These are phyloP conservation scores for Melieria omissa DNA, from an alignment of 2,888 invertebrate genomes.

Conservation along the genomic window DNA sequence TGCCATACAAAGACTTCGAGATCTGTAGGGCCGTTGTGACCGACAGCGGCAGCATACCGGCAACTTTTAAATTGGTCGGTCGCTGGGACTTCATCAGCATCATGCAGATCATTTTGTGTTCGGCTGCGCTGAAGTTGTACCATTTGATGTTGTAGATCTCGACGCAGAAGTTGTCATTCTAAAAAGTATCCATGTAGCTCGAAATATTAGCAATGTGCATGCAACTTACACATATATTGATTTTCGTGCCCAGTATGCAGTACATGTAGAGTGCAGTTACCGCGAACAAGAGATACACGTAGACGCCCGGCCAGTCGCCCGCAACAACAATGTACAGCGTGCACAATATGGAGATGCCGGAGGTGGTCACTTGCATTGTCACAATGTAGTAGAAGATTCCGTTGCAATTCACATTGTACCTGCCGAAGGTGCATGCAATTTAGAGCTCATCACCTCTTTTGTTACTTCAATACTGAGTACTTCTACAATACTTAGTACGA, in stretches of 20 bases:
- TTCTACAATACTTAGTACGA: background rate
- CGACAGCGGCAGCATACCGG: constrained; percentile 45
- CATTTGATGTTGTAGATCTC: constrained; percentile 47
- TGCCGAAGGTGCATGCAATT: background rate
- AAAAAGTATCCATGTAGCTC: background rate
- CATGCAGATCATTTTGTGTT: constrained; percentile 43
- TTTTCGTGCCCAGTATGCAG: constrained; percentile 52
- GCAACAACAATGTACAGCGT: constrained; percentile 44
- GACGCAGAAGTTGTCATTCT: constrained; percentile 46
- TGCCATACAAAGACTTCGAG: constrained; percentile 24
- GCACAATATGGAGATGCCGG: constrained; percentile 28
- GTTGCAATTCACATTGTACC: constrained; percentile 23
- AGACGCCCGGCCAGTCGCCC: constrained; percentile 50
- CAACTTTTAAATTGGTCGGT: constrained; percentile 41
- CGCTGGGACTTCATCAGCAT: constrained; percentile 46
- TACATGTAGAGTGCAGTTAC: constrained; percentile 50
- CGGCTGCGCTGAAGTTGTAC: constrained; percentile 40
- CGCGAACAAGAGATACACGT: constrained; percentile 43
- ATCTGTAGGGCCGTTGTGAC: constrained; percentile 44
- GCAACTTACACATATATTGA: constrained; percentile 47
- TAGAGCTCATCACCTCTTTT: background rate
- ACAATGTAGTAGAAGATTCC: constrained; percentile 24
- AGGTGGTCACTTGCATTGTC: constrained; percentile 28
- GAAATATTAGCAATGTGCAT: background rate
- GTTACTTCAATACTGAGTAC: background rate